phyloP scores from a whole-genome alignment of 2,113 vertebrate species.

The Xerus inauris region DNA sequence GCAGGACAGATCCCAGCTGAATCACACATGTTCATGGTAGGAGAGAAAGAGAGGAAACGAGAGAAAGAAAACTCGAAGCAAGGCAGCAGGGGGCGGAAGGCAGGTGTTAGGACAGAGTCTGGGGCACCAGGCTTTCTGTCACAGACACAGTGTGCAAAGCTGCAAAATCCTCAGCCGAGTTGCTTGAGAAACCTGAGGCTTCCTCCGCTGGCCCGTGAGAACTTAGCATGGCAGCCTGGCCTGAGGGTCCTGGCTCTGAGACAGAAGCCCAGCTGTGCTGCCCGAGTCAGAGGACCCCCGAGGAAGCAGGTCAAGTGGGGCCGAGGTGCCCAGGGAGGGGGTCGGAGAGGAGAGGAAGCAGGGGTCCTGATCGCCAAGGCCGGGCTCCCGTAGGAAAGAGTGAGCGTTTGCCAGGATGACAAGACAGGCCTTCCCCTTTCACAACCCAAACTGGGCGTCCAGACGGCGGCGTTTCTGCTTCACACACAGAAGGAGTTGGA shows the following conservation, averaged over 20 bases:
- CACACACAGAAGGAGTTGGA: background rate
- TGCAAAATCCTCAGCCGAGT: accelerated
- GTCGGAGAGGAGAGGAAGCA: too few relatives aligned
- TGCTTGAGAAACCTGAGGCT: accelerated
- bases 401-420: too few relatives aligned
- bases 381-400: too few relatives aligned
- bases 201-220: accelerated
- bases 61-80: background rate
- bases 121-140: background rate
- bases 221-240: background rate
- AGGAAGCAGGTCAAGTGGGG: too few relatives aligned
- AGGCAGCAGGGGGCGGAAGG: background rate
- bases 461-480: background rate
- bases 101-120: too few relatives aligned
- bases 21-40: background rate
- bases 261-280: too few relatives aligned
- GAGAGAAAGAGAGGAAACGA: background rate
- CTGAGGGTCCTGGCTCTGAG: background rate
- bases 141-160: background rate
- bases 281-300: too few relatives aligned
- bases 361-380: too few relatives aligned
- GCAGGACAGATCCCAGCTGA: too few relatives aligned
- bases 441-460: background rate
- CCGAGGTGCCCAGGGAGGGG: too few relatives aligned
- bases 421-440: background rate